phyloP scores from a whole-genome alignment of 2,888 invertebrate genomes.

The Lochmaea crataegi region DNA sequence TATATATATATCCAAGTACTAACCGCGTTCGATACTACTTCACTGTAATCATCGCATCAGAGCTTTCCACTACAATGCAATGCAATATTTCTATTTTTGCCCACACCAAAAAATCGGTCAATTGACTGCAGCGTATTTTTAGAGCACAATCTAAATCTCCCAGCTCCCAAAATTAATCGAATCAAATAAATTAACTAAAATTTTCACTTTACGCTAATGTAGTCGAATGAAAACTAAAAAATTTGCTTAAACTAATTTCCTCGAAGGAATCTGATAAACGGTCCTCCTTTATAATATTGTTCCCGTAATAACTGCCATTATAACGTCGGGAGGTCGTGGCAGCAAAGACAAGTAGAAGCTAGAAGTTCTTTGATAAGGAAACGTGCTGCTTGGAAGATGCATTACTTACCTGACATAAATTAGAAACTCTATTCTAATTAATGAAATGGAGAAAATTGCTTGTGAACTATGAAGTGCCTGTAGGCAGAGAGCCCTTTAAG shows the following conservation, averaged over 20 bases:
- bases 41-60: no score
- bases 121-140: no score
- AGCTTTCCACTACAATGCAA: no score
- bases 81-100: no score
- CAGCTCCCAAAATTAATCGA: no score
- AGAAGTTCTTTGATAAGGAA: conserved; percentile 41
- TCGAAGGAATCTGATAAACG: conserved; percentile 44
- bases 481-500: neutral
- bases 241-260: conserved; percentile 39
- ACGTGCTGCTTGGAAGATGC: conserved; percentile 39
- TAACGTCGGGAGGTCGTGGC: conserved; percentile 37
- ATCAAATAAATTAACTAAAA: neutral
- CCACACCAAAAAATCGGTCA: no score
- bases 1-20: no score
- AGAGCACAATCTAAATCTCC: no score
- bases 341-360: conserved; percentile 29
- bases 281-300: conserved; percentile 38
- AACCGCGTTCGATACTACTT: no score
- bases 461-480: conserved; percentile 8
- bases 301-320: conserved; percentile 42
- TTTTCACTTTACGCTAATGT: neutral
- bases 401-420: conserved; percentile 43
- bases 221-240: neutral
- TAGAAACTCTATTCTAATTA: conserved; percentile 38
- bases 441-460: conserved; percentile 33